Conservation (phyloP, 2,113 vertebrate species). For the Ceuthmochares aereus region DNA sequence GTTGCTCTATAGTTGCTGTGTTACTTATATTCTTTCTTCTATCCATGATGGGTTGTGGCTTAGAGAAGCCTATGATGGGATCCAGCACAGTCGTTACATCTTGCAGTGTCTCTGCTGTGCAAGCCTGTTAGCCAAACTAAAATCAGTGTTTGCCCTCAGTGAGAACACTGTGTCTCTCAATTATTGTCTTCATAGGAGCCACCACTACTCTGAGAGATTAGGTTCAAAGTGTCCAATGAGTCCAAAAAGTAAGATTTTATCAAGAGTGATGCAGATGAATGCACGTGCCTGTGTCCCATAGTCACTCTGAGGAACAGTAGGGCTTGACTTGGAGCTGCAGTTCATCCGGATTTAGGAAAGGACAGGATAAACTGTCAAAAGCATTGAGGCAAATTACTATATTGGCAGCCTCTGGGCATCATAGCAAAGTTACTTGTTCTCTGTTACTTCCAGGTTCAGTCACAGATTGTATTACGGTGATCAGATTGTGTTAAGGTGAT, state of each 20-base stretch:
- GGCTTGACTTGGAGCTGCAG: not conserved
- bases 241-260: not conserved
- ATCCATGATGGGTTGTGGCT: not conserved
- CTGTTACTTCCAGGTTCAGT: not conserved
- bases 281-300: rapidly evolving
- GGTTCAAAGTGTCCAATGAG: not conserved
- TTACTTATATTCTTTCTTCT: not conserved
- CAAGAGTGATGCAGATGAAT: not conserved
- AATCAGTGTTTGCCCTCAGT: not conserved
- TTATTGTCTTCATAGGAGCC: not conserved
- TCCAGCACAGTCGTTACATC: not conserved
- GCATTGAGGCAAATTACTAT: not conserved
- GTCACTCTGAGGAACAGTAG: not conserved
- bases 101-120: not conserved
- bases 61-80: not conserved
- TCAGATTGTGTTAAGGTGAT: not conserved
- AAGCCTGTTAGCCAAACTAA: not conserved
- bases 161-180: not conserved
- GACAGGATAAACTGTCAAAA: not conserved
- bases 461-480: not conserved
- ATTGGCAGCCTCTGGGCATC: not conserved
- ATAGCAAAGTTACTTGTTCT: not conserved
- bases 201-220: not conserved
- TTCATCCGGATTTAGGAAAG: not conserved
- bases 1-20: not conserved